Percentiles rank a stretch among this genome's conserved stretches.
These are phyloP conservation scores for Strix uralensis DNA, from an alignment of 2,113 vertebrate genomes.

Conservation along the genomic window DNA sequence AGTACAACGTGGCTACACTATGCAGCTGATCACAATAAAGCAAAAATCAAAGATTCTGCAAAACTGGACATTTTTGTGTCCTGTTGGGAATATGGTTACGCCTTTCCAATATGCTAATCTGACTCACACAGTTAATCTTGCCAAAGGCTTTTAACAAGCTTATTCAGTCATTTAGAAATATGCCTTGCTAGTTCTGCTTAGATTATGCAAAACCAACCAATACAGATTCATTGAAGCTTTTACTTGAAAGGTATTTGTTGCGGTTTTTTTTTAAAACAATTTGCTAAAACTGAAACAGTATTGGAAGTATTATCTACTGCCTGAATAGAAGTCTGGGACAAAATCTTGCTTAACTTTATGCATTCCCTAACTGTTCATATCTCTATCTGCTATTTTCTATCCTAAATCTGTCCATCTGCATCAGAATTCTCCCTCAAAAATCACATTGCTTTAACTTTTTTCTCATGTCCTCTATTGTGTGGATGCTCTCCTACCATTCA, in stretches of 20 bases:
- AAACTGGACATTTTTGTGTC: neutral
- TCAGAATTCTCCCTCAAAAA: neutral
- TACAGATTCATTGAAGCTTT: neutral
- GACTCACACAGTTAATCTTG: neutral
- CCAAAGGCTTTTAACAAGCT: neutral
- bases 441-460: neutral
- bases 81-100: neutral
- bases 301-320: neutral
- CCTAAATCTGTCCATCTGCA: neutral
- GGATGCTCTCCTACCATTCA: neutral
- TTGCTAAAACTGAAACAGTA: neutral
- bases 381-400: neutral
- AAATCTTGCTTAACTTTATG: neutral
- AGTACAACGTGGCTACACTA: neutral
- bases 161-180: neutral
- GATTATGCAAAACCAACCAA: neutral
- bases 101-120: constrained; percentile 6
- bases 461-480: neutral
- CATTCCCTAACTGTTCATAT: neutral
- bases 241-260: neutral
- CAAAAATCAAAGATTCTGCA: neutral
- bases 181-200: neutral
- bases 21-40: neutral
- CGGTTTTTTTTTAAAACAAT: neutral
- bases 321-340: neutral